These are phyloP conservation scores for Arrhamphus sclerolepis DNA, from an alignment of 2,797 vertebrate genomes.

Conservation along the genomic window DNA sequence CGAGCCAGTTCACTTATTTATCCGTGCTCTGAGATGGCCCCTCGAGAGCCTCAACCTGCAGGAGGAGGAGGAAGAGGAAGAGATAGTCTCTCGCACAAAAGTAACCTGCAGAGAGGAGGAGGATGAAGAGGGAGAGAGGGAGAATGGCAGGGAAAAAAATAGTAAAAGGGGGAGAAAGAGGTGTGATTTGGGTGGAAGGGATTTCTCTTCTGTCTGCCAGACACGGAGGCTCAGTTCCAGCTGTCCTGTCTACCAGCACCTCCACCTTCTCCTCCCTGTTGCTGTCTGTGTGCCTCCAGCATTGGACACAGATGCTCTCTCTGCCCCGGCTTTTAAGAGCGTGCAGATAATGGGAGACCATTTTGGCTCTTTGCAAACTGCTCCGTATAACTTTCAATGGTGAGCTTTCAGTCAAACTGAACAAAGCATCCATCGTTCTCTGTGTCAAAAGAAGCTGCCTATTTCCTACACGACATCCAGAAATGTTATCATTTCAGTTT, in stretches of 20 bases:
- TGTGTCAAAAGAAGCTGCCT: conserved; percentile 23
- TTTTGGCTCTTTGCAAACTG: conserved; percentile 36
- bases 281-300: conserved; percentile 40
- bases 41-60: conserved; percentile 3
- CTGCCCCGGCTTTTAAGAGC: conserved; percentile 42
- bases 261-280: conserved; percentile 2
- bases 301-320: conserved; percentile 47
- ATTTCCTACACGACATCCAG: conserved; percentile 2
- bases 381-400: conserved; percentile 16
- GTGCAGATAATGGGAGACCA: conserved; percentile 48
- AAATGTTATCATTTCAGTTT: conserved; percentile 10
- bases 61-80: no score
- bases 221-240: conserved; percentile 59
- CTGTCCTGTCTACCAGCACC: conserved; percentile 52
- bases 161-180: conserved; percentile 2
- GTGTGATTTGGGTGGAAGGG: conserved; percentile 46
- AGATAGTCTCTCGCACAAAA: conserved; percentile 45
- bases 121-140: conserved; percentile 16
- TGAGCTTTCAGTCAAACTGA: conserved; percentile 32
- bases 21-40: conserved; percentile 59
- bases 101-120: conserved; percentile 46
- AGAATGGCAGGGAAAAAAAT: conserved; percentile 6
- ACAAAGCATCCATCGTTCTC: conserved; percentile 23
- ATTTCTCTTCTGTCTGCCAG: conserved; percentile 54
- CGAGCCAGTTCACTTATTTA: conserved; percentile 64